Conservation (phyloP, 2,888 invertebrate genomes). For the Hecatera dysodea region DNA sequence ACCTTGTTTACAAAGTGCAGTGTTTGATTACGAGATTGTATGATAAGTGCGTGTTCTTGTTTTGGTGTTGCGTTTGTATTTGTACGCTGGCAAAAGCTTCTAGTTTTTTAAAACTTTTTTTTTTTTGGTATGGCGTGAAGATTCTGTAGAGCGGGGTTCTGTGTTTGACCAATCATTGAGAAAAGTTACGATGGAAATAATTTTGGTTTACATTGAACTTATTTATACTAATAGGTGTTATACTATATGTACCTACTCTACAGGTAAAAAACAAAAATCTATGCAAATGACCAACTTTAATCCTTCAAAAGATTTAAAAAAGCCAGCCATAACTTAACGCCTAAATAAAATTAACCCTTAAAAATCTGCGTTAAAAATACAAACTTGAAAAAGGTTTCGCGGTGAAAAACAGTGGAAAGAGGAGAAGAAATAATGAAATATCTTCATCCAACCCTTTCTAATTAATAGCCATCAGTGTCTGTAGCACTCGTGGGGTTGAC, state of each 20-base stretch:
- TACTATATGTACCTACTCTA: too few relatives aligned
- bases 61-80: slow-evolving; percentile 53
- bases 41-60: slow-evolving; percentile 79
- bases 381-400: slow-evolving; percentile 63
- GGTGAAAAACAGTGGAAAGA: slow-evolving; percentile 71
- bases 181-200: neutral
- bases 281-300: neutral
- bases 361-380: slow-evolving; percentile 51
- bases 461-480: slow-evolving; percentile 91
- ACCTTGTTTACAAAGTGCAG: slow-evolving; percentile 90
- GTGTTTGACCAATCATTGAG: neutral
- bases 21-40: slow-evolving; percentile 86
- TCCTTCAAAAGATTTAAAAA: neutral
- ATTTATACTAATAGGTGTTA: neutral
- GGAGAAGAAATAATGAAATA: slow-evolving; percentile 88
- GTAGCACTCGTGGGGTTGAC: slow-evolving; percentile 87
- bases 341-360: slow-evolving; percentile 34
- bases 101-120: neutral
- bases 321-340: neutral
- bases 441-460: slow-evolving; percentile 90
- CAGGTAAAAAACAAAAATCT: too few relatives aligned
- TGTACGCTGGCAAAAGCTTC: slow-evolving; percentile 37
- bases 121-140: neutral
- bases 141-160: too few relatives aligned
- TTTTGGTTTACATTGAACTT: neutral